Conservation (phyloP, 92 coral and sea anemone genomes). For the Porites evermanni region DNA sequence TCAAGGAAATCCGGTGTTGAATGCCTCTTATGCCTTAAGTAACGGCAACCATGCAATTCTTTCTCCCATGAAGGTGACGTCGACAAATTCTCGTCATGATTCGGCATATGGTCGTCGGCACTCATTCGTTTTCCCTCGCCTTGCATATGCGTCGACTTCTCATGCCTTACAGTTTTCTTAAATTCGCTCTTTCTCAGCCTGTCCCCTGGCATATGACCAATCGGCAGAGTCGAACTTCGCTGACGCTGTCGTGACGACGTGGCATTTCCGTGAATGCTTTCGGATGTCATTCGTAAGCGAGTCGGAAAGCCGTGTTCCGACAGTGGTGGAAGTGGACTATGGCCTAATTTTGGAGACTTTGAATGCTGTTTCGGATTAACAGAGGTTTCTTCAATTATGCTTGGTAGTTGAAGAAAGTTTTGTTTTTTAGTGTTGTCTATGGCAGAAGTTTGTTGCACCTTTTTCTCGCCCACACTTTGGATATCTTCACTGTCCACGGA, state of each 20-base stretch:
- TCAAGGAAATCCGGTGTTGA: constrained; percentile 50
- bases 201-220: constrained; percentile 35
- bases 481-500: constrained; percentile 16
- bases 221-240: constrained; percentile 55
- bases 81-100: constrained; percentile 2
- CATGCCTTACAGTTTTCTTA: constrained; percentile 19
- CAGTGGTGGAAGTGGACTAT: constrained; percentile 47
- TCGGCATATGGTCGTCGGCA: constrained; percentile 24
- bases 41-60: constrained; percentile 57
- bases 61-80: constrained; percentile 46
- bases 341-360: constrained; percentile 32
- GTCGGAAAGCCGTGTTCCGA: constrained; percentile 47
- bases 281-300: constrained; percentile 28
- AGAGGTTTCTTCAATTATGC: constrained; percentile 51
- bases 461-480: constrained; percentile 18
- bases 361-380: constrained; percentile 5
- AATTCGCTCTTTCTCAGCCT: constrained; percentile 36
- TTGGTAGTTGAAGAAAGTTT: constrained; percentile 50
- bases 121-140: constrained; percentile 30
- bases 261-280: constrained; percentile 17
- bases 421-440: constrained; percentile 19
- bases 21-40: constrained; percentile 47
- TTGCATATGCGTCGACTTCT: constrained; percentile 16
- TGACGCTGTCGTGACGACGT: constrained; percentile 39
- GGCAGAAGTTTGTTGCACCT: neutral